Evolutionary conservation across 2,888 invertebrate genomes (phyloP), one percentile per base, ranked within the genome.

Genomic region (Cyclophora punctaria): DNA sequence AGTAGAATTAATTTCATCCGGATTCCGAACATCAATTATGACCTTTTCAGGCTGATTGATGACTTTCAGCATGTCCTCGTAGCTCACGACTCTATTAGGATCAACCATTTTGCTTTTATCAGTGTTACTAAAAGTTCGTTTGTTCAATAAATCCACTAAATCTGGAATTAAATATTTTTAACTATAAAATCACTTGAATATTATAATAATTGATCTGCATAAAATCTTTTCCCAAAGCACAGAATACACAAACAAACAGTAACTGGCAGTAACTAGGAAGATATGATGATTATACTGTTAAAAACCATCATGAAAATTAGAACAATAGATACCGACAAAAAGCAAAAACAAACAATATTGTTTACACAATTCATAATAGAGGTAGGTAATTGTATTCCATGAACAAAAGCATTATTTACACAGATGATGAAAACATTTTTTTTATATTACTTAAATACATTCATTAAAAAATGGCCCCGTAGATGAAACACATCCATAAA

Each of bases 11-110:
- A 95, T 82, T 82, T 95, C 95, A 4, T 89, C 78, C 33, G 93
- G 93, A 67, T 94, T 93, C 44, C 95, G 91, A 0, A 95, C 95
- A 85, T 95, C 95, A 62, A 96, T 92, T 4, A 95, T 89, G 3
- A 93, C 75, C 60, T 90, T 89, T 47, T 80, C 71, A 3, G 84
- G 80, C 50, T 83, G 72, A 45, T 83, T 61, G 43, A 87, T 79
- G 2, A 78, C 73, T 57, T 83, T 77, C 47, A 83, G 53, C 73
- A 88, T 75, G 37, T 88, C 85, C 50, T 87, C 85, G 53, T 83
- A 87, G 52, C 78, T 80, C 3, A 85, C 59, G 3, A 86, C 76
- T 63, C 73, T 67, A 50, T 73, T 73, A 41, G 82, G 78, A 53
- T 85, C 84, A 7, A 78, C 80, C 84, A 85, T 86, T 35, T 63